Base-by-base conservation (phyloP, 2,113 vertebrate genomes). In the Hypomesus transpacificus region DNA sequence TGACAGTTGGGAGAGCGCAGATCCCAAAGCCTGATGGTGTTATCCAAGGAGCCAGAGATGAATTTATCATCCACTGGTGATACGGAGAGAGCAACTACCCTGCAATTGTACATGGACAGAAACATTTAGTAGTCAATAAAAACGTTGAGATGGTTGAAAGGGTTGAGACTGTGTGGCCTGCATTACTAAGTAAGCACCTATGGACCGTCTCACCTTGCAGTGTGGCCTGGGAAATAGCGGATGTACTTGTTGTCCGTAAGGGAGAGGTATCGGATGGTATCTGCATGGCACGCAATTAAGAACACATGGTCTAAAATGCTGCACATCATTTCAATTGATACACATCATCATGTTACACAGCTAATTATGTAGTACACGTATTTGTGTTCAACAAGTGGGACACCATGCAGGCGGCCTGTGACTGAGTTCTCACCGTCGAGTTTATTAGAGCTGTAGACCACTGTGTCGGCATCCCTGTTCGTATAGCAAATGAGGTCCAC, bases 391-490 rank as follows among this genome's bases (percentile, higher is more conserved):
- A 34, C 31, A 34, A 34, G 31, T 34, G 31, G 31, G 31, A 34
- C 31, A 7, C 9, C 9, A 46, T 46, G 39, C 39, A 34, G 31
- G 1, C 31, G 1, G 31, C 31, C 8, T 46, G 9, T 46, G 39
- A 46, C 61, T 3, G 20, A 50, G 18, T 69, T 18, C 22, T 74
- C 91, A 99, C 97, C 97, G 70, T 99, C 96, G 75, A 96, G 94
- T 90, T 99, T 99, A 90, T 99, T 99, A 79, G 95, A 98, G 85
- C 95, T 99, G 92, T 98, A 98, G 75, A 99, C 94, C 0, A 98
- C 97, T 1, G 94, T 98, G 78, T 97, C 94, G 74, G 95, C 91
- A 34, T 89, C 85, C 65, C 94, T 94, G 46, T 96, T 93, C 0
- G 97, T 96, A 80, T 96, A 99, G 78, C 96, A 93, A 91, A 99